Evolutionary conservation across 2,888 invertebrate genomes (phyloP), one percentile per base, ranked within the genome.

Genomic region (Parascotia fuliginaria): DNA sequence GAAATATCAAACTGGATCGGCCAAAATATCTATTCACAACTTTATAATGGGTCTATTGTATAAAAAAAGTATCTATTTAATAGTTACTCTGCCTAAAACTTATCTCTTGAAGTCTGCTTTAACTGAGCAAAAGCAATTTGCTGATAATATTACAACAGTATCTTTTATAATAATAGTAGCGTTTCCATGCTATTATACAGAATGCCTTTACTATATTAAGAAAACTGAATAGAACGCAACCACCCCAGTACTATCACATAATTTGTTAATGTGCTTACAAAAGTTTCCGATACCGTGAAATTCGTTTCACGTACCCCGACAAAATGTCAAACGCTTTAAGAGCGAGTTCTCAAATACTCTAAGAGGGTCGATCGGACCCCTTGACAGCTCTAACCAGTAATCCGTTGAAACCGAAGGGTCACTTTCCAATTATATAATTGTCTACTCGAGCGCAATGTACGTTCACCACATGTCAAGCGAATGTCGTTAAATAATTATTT

Each of bases 321-420:
- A 68, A 80, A 79, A 83, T 79, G 85, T 85, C 83, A 83, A 73
- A 73, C 60, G 69, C 53, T 53, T 45, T 55, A 57, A 55, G 66
- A 71, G 71, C 48, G 54, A 50, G 52, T 60, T 52, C 59, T 64
- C 63, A 64, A 72, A 66, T 65, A 60, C 60, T 65, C 45, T 62
- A 72, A 69, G 71, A 76, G 75, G 78, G 75, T 65, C 65, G 56
- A 65, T 70, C 65, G 69, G 67, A 68, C 65, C 81, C 79, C 84
- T 78, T 81, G 86, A 82, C 85, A 83, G 81, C 75, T 77, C 83
- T 85, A 82, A 81, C 82, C 81, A 79, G 87, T 85, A 87, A 87
- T 88, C 84, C 85, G 81, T 77, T 81, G 79, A 82, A 81, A 78
- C 78, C 76, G 72, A 77, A 81, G 88, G 88, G 87, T 83, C 84